A percentile compares a stretch with the other conserved stretches of the same genome.
Conservation (phyloP, 2,888 invertebrate genomes). For the Heteromurus nitidus region DNA sequence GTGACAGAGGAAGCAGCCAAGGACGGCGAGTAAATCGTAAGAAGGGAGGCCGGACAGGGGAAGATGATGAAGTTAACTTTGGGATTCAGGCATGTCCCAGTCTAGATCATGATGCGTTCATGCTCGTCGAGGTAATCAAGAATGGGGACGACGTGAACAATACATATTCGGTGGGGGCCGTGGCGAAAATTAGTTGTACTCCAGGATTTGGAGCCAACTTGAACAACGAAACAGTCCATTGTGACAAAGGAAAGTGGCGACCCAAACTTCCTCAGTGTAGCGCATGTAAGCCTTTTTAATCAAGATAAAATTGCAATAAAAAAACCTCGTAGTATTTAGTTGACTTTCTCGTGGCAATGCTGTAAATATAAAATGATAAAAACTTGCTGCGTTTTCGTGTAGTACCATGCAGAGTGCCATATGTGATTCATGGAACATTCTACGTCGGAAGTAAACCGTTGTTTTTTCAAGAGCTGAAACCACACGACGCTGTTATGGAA, state of each 20-base stretch:
- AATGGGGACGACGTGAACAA: slow-evolving; percentile 83
- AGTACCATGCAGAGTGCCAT: slow-evolving; percentile 72
- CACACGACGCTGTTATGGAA: slow-evolving; percentile 78
- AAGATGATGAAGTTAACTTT: slow-evolving; percentile 74
- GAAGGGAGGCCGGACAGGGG: slow-evolving; percentile 62
- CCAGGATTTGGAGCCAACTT: slow-evolving; percentile 86
- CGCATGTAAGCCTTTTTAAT: slow-evolving; percentile 80
- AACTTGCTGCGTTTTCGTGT: neutral
- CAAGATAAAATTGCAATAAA: neutral
- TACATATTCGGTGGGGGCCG: slow-evolving; percentile 85
- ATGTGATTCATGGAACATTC: slow-evolving; percentile 72
- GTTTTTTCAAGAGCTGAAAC: slow-evolving; percentile 77
- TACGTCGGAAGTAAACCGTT: slow-evolving; percentile 73
- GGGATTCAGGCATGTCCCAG: slow-evolving; percentile 64
- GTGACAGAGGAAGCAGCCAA: slow-evolving; percentile 23
- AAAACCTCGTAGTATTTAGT: neutral
- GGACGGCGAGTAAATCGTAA: slow-evolving; percentile 40
- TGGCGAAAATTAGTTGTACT: slow-evolving; percentile 85
- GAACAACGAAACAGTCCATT: slow-evolving; percentile 82
- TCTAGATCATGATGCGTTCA: slow-evolving; percentile 79
- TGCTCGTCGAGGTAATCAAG: slow-evolving; percentile 82
- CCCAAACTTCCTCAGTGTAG: slow-evolving; percentile 87
- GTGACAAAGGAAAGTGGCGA: slow-evolving; percentile 86
- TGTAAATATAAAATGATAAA: neutral
- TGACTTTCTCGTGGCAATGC: neutral